Conservation (phyloP, 2,797 vertebrate genomes). For the Alectoris magna region DNA sequence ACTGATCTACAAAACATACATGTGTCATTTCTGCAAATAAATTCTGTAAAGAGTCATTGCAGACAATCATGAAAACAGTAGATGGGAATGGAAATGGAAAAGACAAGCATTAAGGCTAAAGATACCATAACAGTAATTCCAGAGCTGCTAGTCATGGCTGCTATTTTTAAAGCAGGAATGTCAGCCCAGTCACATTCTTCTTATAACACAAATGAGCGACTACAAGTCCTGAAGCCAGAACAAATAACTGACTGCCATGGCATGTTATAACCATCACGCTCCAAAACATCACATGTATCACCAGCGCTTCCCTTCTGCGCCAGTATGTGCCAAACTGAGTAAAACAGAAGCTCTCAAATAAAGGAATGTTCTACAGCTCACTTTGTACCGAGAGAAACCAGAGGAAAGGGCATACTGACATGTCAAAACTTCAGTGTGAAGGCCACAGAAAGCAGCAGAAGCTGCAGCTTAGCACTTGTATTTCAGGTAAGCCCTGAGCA, state of each 20-base stretch:
- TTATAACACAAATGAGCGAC: background rate
- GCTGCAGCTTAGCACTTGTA: background rate
- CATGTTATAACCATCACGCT: background rate
- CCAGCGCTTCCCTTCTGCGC: background rate
- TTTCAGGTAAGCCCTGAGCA: background rate
- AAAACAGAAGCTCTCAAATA: background rate
- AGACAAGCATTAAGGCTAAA: background rate
- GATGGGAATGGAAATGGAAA: background rate
- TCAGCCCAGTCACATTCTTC: background rate
- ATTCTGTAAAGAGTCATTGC: background rate
- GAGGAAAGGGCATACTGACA: background rate
- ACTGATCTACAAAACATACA: background rate
- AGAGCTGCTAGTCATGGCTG: background rate
- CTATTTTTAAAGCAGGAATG: slow-evolving; percentile 1
- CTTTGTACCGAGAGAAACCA: background rate
- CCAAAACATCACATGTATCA: background rate
- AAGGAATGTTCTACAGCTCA: background rate
- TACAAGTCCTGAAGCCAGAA: background rate
- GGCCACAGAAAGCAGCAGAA: background rate
- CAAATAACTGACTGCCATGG: background rate
- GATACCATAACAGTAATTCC: background rate
- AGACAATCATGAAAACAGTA: background rate
- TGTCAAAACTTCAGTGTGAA: background rate
- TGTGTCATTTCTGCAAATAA: background rate
- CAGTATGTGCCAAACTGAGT: background rate